Evolutionary conservation across 2,888 invertebrate genomes (phyloP).

Genomic region (Troides aeacus): DNA sequence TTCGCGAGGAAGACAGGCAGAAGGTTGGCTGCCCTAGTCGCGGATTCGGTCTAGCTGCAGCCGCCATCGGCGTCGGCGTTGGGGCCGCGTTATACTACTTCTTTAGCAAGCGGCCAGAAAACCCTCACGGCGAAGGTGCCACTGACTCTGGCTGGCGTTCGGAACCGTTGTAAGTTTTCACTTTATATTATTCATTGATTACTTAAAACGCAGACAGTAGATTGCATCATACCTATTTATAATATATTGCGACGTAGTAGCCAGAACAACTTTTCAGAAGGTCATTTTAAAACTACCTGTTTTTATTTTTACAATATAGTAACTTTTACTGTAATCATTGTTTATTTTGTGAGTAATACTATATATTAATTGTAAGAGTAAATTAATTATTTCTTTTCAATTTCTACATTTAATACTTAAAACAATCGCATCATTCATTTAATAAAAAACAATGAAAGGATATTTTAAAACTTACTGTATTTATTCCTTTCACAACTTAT

Average conservation of each 20-base stretch:
- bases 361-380: too few species aligned
- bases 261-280: neutral
- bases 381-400: too few species aligned
- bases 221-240: neutral
- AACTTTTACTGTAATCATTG: too few species aligned
- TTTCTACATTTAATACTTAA: too few species aligned
- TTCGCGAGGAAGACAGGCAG: slow-evolving; percentile 59
- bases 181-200: neutral
- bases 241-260: neutral
- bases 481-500: too few species aligned
- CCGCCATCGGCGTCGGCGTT: slow-evolving; percentile 69
- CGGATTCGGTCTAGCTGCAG: slow-evolving; percentile 65
- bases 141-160: slow-evolving; percentile 54
- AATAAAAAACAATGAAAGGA: too few species aligned
- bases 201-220: neutral
- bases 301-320: too few species aligned
- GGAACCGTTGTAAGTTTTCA: slow-evolving; percentile 35
- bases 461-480: too few species aligned
- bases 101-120: slow-evolving; percentile 59
- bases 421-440: too few species aligned
- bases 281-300: neutral
- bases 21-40: slow-evolving; percentile 60
- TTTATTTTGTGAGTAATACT: too few species aligned
- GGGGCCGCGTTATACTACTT: slow-evolving; percentile 72
- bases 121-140: slow-evolving; percentile 55